Conservation (phyloP, 2,113 vertebrate species). For the Engraulis encrasicolus region DNA sequence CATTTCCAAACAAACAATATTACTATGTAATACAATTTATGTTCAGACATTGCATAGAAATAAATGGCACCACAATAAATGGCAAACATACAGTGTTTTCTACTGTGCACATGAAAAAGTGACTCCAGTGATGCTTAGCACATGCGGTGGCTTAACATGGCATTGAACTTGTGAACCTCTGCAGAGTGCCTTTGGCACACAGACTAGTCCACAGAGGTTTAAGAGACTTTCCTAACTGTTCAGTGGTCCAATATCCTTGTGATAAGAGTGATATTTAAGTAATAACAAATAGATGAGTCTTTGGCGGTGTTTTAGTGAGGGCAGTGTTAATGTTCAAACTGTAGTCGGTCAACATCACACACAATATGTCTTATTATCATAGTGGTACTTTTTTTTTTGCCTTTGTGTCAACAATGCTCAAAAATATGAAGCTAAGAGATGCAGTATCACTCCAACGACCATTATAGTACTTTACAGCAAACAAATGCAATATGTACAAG, state of each 20-base stretch:
- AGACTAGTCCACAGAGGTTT: neutral
- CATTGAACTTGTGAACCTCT: neutral
- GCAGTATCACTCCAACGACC: neutral
- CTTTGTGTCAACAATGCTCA: neutral
- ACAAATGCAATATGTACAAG: conserved; percentile 19
- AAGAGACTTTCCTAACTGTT: neutral
- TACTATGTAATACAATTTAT: neutral
- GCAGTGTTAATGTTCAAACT: neutral
- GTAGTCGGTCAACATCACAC: neutral
- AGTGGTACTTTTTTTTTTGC: neutral
- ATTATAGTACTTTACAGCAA: conserved; percentile 6
- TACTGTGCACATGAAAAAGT: conserved; percentile 7
- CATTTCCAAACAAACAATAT: neutral
- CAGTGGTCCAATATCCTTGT: neutral
- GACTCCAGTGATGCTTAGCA: neutral
- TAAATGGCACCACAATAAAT: neutral
- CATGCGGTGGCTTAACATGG: neutral
- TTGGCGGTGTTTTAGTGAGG: neutral
- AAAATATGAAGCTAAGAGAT: neutral
- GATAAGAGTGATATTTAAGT: no score
- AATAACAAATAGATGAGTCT: neutral
- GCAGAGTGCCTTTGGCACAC: neutral
- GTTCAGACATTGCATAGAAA: neutral
- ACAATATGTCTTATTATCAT: neutral
- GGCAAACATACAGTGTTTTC: conserved; percentile 28